A percentile compares a stretch with the other conserved stretches of the same genome.
Evolutionary conservation across 2,888 invertebrate genomes (phyloP).

Genomic region (Ametastegia equiseti): DNA sequence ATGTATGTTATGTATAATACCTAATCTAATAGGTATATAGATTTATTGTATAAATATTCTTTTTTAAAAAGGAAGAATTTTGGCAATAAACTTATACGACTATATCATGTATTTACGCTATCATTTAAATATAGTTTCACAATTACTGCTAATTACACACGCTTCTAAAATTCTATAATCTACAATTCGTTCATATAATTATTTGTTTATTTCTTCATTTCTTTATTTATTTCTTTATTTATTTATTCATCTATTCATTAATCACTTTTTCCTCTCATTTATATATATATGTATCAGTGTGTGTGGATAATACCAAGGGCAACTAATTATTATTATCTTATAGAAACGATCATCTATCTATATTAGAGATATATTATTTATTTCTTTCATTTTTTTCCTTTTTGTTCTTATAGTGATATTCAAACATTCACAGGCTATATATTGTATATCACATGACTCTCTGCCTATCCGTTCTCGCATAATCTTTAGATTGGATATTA

Average conservation of each 20-base stretch:
- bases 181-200: not conserved
- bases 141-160: conserved; percentile 23
- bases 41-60: conserved; percentile 46
- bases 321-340: not conserved
- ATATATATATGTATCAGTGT: too few species aligned
- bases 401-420: not conserved
- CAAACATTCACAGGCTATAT: not conserved
- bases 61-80: conserved; percentile 47
- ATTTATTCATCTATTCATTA: not conserved
- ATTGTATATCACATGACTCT: not conserved
- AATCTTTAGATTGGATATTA: too few species aligned
- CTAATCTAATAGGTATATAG: too few species aligned
- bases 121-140: conserved; percentile 22
- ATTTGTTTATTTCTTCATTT: not conserved
- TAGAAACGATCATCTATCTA: not conserved
- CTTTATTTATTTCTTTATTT: not conserved
- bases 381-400: not conserved
- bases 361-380: not conserved
- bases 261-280: too few species aligned
- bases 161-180: not conserved
- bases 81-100: conserved; percentile 49
- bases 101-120: not conserved
- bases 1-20: too few species aligned
- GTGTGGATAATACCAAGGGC: conserved; percentile 7
- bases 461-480: not conserved